Percentiles rank a stretch among this genome's conserved stretches.
phyloP scores from a whole-genome alignment of 2,113 vertebrate species.

The Podocnemis expansa region DNA sequence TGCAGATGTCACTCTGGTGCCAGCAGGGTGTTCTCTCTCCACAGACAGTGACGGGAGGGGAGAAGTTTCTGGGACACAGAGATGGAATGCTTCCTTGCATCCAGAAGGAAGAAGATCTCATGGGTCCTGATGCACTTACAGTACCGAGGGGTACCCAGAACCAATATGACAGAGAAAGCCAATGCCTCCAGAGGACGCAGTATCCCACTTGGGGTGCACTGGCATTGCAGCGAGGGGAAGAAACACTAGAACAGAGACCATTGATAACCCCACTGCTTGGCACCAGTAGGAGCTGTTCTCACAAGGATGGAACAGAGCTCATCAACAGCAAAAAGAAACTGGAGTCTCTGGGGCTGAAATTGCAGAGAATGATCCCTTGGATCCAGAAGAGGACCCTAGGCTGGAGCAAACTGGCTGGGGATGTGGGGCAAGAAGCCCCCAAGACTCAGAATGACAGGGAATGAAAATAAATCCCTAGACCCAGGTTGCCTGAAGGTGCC shows the following conservation, averaged over 20 bases:
- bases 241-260: not conserved
- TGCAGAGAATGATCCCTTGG: not conserved
- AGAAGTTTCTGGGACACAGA: not conserved
- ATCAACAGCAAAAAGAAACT: not conserved
- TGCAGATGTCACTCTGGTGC: not conserved
- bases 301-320: not conserved
- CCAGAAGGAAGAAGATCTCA: not conserved
- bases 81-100: not conserved
- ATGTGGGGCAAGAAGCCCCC: not conserved
- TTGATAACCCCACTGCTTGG: not conserved
- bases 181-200: not conserved
- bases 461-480: not conserved
- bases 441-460: not conserved
- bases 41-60: not conserved
- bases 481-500: not conserved
- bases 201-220: not conserved
- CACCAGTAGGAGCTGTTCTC: not conserved
- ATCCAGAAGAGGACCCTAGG: not conserved
- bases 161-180: not conserved
- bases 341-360: not conserved
- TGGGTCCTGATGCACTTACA: not conserved
- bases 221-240: not conserved
- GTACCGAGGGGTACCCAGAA: not conserved
- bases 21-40: not conserved
- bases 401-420: not conserved